A percentile compares a stretch with the other conserved stretches of the same genome.
These are phyloP conservation scores for Octodonta nipae DNA, from an alignment of 2,888 invertebrate genomes.

Conservation along the genomic window DNA sequence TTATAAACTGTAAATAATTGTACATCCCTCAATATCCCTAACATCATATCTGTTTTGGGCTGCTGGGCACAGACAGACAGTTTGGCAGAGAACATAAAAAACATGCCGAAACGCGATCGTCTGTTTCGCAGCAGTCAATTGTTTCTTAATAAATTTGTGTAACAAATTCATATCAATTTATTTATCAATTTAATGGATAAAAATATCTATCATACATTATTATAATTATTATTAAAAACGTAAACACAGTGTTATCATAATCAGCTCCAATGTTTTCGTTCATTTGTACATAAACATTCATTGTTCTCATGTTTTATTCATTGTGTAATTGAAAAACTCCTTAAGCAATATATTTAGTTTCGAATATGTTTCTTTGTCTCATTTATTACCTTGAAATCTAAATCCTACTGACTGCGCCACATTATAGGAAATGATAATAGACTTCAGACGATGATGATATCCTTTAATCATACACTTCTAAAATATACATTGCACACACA, in stretches of 20 bases:
- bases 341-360: conserved; percentile 28
- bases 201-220: conserved; percentile 22
- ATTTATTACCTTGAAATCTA: too few species aligned
- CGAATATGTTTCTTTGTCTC: conserved; percentile 9
- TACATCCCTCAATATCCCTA: conserved; percentile 25
- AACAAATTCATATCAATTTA: conserved; percentile 36
- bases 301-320: too few species aligned
- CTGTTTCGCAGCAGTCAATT: neutral
- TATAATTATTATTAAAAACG: too few species aligned
- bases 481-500: too few species aligned
- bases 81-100: neutral
- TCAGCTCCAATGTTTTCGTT: conserved; percentile 21
- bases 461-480: too few species aligned
- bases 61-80: conserved; percentile 22
- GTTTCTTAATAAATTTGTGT: conserved; percentile 21
- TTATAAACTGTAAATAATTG: conserved; percentile 21
- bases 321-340: conserved; percentile 24
- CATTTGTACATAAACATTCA: too few species aligned
- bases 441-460: too few species aligned
- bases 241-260: conserved; percentile 24
- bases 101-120: neutral
- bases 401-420: too few species aligned
- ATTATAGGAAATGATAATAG: too few species aligned
- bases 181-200: conserved; percentile 32
- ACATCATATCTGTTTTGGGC: conserved; percentile 27